Evolutionary conservation across 2,888 invertebrate genomes (phyloP), one percentile per base, ranked within the genome.

Genomic region (Allygus modestus): DNA sequence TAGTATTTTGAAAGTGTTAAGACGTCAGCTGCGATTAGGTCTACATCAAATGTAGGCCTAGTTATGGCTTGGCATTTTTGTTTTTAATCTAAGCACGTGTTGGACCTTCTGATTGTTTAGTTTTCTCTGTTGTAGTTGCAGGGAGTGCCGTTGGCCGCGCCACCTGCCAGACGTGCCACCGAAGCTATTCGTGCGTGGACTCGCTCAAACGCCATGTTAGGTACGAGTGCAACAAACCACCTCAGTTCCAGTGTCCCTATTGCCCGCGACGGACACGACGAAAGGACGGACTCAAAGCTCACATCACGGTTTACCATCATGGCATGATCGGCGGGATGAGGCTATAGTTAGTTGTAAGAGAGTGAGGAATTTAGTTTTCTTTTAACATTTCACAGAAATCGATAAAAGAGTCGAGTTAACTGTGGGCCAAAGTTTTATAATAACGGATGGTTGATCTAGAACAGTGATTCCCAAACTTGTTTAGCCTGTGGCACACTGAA

Each of bases 171-270:
- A 23, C 65, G 1, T 86, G 86, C 61, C 81, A 83, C 23, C 82
- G 82, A 58, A 89, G 89, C 58, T 91, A 91, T 87, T 88, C 88
- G 33, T 89, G 89, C 86, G 88, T 89, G 26, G 89, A 89, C 86
- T 89, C 89, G 73, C 88, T 90, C 87, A 87, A 88, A 83, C 89
- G 90, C 28, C 90, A 90, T 84, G 86, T 89, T 84, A 89, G 89
- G 81, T 89, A 89, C 81, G 89, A 90, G 84, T 90, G 90, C 82
- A 90, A 90, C 12, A 88, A 89, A 84, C 89, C 89, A 28, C 89
- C 90, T 2, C 89, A 90, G 37, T 91, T 90, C 87, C 88, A 89
- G 75, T 90, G 90, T 83, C 89, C 90, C 0, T 89, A 89, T 85
- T 90, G 90, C 86, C 84, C 85, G 20, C 81, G 71, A 7, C 69